Conservation (phyloP, 1,140 invertebrate genomes). For the Apis laboriosa region DNA sequence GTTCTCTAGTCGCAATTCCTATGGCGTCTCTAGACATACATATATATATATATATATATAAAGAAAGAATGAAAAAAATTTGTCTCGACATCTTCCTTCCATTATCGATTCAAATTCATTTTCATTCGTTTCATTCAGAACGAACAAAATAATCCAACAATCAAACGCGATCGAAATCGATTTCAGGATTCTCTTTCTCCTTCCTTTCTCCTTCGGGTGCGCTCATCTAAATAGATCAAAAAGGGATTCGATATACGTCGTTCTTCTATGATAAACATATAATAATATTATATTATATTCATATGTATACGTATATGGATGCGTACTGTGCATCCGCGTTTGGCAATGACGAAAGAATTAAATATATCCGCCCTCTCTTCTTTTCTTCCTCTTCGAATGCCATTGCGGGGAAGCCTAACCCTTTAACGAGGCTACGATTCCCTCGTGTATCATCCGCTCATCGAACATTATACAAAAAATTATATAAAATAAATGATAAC, state of each 20-base stretch:
- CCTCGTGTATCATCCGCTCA: conserved; percentile 5
- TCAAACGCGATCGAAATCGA: conserved; percentile 12
- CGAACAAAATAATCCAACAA: not conserved
- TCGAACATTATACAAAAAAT: conserved; percentile 37
- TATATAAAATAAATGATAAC: conserved; percentile 42
- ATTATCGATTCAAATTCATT: too few species aligned
- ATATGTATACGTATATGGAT: conserved; percentile 27
- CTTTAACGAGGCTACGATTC: not conserved
- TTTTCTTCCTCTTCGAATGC: not conserved
- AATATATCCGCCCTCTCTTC: not conserved
- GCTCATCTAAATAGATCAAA: conserved; percentile 31
- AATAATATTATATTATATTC: not conserved
- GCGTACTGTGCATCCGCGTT: conserved; percentile 18
- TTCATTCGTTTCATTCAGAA: too few species aligned
- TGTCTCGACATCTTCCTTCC: too few species aligned
- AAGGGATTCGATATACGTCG: conserved; percentile 28
- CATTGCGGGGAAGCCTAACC: not conserved
- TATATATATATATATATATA: not conserved
- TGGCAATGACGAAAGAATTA: conserved; percentile 34
- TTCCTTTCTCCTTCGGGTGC: not conserved
- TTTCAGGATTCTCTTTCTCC: conserved; percentile 21
- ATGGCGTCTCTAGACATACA: not conserved
- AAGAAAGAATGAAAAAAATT: not conserved
- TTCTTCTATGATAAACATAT: conserved; percentile 44
- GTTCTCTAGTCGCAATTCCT: not conserved